Percentiles rank a stretch among this genome's conserved stretches.
Conservation (phyloP, 2,888 invertebrate species). For the Harpalus rufipes region DNA sequence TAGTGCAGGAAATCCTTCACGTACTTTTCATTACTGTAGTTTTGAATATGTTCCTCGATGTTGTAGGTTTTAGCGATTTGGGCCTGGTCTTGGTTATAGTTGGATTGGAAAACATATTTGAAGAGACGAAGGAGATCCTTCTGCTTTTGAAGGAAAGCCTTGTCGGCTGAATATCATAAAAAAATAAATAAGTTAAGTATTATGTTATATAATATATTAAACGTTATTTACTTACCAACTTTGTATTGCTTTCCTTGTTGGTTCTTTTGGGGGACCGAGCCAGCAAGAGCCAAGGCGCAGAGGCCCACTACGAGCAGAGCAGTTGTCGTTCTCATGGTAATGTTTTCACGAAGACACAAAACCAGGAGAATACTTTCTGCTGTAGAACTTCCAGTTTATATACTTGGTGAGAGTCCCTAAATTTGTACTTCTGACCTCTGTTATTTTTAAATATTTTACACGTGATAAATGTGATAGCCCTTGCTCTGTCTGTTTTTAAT, state of each 20-base stretch:
- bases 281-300: slow-evolving; percentile 65
- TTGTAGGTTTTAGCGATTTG: slow-evolving; percentile 81
- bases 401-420: slow-evolving; percentile 50
- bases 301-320: slow-evolving; percentile 66
- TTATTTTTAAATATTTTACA: slow-evolving; percentile 21
- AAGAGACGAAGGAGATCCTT: slow-evolving; percentile 80
- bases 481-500: slow-evolving; percentile 26
- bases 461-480: slow-evolving; percentile 44
- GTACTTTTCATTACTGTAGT: slow-evolving; percentile 75
- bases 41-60: slow-evolving; percentile 80
- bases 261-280: slow-evolving; percentile 35
- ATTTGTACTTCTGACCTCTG: slow-evolving; percentile 42
- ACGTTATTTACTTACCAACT: slow-evolving; percentile 58
- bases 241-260: slow-evolving; percentile 49
- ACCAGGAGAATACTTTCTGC: slow-evolving; percentile 60
- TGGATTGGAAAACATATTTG: slow-evolving; percentile 83
- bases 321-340: slow-evolving; percentile 67
- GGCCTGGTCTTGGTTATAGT: slow-evolving; percentile 78
- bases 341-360: slow-evolving; percentile 61
- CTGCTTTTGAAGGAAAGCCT: slow-evolving; percentile 70
- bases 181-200: slow-evolving; percentile 71
- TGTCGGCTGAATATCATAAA: slow-evolving; percentile 71
- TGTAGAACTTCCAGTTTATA: slow-evolving; percentile 31
- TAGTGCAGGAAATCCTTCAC: slow-evolving; percentile 80
- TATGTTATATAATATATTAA: background rate